Conservation (phyloP, 2,797 vertebrate species). For the Catamblyrhynchus diadema region DNA sequence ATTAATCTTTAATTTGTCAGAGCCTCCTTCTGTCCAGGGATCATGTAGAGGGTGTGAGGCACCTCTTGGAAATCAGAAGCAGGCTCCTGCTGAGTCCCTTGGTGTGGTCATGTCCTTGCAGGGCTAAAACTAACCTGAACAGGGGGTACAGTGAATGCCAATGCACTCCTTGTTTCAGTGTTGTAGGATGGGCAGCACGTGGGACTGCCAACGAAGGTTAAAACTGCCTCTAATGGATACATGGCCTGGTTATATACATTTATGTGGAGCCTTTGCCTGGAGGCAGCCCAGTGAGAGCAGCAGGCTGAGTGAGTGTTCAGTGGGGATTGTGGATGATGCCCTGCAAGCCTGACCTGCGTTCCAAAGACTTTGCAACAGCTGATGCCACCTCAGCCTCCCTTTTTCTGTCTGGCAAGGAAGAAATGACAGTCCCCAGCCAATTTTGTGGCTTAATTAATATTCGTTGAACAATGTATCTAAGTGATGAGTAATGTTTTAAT, state of each 20-base stretch:
- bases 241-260: neutral
- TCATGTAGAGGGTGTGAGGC: neutral
- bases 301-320: rapidly evolving
- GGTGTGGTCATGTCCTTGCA: neutral
- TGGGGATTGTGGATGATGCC: neutral
- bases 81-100: neutral
- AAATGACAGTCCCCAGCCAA: neutral
- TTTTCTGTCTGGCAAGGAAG: neutral
- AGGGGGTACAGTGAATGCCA: neutral
- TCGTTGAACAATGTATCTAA: neutral
- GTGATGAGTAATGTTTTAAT: neutral
- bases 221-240: neutral
- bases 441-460: neutral
- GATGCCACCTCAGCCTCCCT: no score
- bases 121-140: neutral
- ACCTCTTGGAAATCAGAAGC: neutral
- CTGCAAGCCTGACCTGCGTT: rapidly evolving
- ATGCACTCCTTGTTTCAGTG: neutral
- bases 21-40: neutral
- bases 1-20: neutral
- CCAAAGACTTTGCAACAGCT: neutral
- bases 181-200: neutral
- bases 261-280: neutral
- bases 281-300: neutral
- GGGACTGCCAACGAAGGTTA: neutral